Base-by-base conservation (phyloP, 2,797 vertebrate genomes). In the Diglossa cyanea region DNA sequence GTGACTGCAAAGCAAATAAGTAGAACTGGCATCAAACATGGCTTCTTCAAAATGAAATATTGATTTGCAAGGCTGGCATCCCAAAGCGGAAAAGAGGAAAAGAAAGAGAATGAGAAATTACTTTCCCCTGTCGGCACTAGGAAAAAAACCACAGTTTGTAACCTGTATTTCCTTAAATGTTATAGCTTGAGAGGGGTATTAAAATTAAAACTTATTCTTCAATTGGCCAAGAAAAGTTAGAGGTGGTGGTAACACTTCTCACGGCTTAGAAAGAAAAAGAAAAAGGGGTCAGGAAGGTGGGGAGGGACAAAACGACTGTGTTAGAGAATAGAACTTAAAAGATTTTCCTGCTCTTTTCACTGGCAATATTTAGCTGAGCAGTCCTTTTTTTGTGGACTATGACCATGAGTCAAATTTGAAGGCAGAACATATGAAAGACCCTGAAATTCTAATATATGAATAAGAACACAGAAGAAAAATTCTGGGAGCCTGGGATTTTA, bases 31-130 rank as follows among this genome's bases (percentile, higher is more conserved):
- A 99, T 99, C 98, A 98, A 98, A 98, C 98, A 98, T 98, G 98
- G 98, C 98, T 99, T 87, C 98, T 98, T 98, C 98, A 98, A 98
- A 98, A 98, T 98, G 98, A 98, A 98, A 98, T 98, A 99, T 98
- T 98, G 99, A 99, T 99, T 98, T 88, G 94, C 78, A 91, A 97
- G 95, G 94, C 92, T 97, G 96, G 96, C 95, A 97, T 94, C 88
- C 88, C 86, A 82, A 79, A 93, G 92, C 68, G 10, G 86, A 86
- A 93, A 50, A 77, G 26, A 61, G 62, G 73, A 93, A 85, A 95
- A 90, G 66, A 83, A 96, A 75, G 55, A 90, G 90, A 93, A 95
- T 92, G 76, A 75, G 21, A 81, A 86, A 74, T 92, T n/a, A 94
- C 84, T 91, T 94, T 84, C 58, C 66, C 68, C 72, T 88, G 76